Percentiles rank a stretch among this genome's conserved stretches.
phyloP scores from a whole-genome alignment of 2,888 invertebrate species.

The Drosophila buzzatii region DNA sequence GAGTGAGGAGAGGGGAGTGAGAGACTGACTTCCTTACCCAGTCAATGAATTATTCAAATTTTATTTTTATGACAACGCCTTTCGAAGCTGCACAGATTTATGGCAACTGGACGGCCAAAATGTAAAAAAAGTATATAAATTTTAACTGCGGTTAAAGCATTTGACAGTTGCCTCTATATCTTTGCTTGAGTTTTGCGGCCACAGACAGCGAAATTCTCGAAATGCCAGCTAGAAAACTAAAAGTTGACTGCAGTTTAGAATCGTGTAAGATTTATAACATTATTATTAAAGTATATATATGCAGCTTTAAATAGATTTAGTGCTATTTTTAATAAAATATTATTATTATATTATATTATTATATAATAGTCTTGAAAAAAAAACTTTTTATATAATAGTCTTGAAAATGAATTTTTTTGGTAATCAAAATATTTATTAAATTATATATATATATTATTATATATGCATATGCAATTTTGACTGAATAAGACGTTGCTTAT shows the following conservation, averaged over 20 bases:
- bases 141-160: slow-evolving; percentile 62
- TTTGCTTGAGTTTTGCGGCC: slow-evolving; percentile 22
- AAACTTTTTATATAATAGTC: background rate
- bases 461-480: too few species aligned
- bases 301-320: background rate
- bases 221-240: slow-evolving; percentile 28
- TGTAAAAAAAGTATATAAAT: slow-evolving; percentile 67
- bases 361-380: background rate
- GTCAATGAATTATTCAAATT: slow-evolving; percentile 54
- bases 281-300: slow-evolving; percentile 6
- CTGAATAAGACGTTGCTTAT: too few species aligned
- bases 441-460: too few species aligned
- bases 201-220: slow-evolving; percentile 11
- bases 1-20: background rate
- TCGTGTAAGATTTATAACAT: slow-evolving; percentile 21
- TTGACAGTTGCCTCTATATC: slow-evolving; percentile 54
- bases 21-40: background rate
- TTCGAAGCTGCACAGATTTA: slow-evolving; percentile 54
- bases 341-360: too few species aligned
- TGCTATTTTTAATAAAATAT: too few species aligned
- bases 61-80: slow-evolving; percentile 61
- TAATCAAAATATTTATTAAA: background rate
- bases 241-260: slow-evolving; percentile 10
- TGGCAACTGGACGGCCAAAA: slow-evolving; percentile 39
- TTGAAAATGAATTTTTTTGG: background rate